Base-by-base conservation (phyloP, 2,888 invertebrate species). In the Epistrophe grossulariae region DNA sequence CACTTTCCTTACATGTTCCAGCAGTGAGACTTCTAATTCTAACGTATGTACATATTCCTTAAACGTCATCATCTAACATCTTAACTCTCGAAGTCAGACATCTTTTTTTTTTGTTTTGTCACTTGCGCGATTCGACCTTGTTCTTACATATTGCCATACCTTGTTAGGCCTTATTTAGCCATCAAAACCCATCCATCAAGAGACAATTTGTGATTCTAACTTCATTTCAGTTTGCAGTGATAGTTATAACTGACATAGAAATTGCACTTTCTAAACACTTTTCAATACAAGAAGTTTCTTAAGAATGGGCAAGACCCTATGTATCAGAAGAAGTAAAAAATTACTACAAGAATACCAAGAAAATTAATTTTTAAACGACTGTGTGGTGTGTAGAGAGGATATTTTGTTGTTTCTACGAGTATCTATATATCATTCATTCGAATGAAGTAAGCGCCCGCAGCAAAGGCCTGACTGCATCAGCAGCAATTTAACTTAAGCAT, bases 251-350 rank as follows among this genome's bases (percentile, higher is more conserved):
- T 43, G 45, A 59, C 48, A 50, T 40, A 59, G 64, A 40, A 71
- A 76, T 60, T 77, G 52, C 81, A 72, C 81, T 81, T 81, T 84
- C 84, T 76, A 80, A 80, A 57, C 79, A 70, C 74, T 60, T 73
- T 62, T 59, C 71, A 68, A 68, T 48, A 64, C 15, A 11, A 55
- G n/a, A 55, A 31, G 40, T n/a, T 60, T 72, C 59, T 79, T 68
- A 60, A 71, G 59, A 35, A 57, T 79, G 50, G 6, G 38, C 15
- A 31, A 52, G 57, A 76, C 66, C 76, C 59, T 81, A 24, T 24
- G 24, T 24, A 72, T 38, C 43, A 52, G n/a, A 45, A 43, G 73
- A 19, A 48, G 48, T 43, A 48, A 48, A 35, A 35, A 35, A 35
- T 1, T 11, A 43, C 43, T n/a, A 55, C 38, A 73, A 73, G 55